A percentile compares a stretch with the other conserved stretches of the same genome.
These are phyloP conservation scores for Anas platyrhynchos DNA, from an alignment of 2,113 vertebrate genomes.

Conservation along the genomic window DNA sequence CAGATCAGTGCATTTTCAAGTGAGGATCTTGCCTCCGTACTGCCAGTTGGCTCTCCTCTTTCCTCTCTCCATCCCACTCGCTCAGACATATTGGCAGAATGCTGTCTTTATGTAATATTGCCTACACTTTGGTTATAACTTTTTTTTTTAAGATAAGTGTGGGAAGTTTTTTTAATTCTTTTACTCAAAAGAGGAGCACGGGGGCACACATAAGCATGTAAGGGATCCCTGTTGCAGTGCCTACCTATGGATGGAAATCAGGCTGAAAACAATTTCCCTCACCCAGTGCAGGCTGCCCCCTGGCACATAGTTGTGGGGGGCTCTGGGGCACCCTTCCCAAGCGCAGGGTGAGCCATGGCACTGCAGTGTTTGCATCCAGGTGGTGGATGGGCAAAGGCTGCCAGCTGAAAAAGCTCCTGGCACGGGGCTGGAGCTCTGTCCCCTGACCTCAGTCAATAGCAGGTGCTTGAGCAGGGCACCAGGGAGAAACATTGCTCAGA, in stretches of 20 bases:
- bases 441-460: not conserved
- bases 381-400: not conserved
- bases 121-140: not conserved
- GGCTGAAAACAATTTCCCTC: not conserved
- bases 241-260: not conserved
- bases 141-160: not conserved
- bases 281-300: not conserved
- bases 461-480: not conserved
- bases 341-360: rapidly evolving
- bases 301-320: not conserved
- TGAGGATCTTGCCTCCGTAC: not conserved
- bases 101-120: not conserved
- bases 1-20: not conserved
- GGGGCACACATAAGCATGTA: not conserved
- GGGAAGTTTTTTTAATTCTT: not conserved
- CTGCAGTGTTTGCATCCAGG: not conserved
- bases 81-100: not conserved
- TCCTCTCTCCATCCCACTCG: not conserved
- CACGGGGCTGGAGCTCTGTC: not conserved
- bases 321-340: not conserved
- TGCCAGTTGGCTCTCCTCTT: not conserved
- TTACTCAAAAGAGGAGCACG: not conserved
- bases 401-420: rapidly evolving
- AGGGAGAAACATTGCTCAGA: not conserved
- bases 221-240: not conserved